These are phyloP conservation scores for Calyptomena viridis DNA, from an alignment of 2,113 vertebrate genomes.

Conservation along the genomic window DNA sequence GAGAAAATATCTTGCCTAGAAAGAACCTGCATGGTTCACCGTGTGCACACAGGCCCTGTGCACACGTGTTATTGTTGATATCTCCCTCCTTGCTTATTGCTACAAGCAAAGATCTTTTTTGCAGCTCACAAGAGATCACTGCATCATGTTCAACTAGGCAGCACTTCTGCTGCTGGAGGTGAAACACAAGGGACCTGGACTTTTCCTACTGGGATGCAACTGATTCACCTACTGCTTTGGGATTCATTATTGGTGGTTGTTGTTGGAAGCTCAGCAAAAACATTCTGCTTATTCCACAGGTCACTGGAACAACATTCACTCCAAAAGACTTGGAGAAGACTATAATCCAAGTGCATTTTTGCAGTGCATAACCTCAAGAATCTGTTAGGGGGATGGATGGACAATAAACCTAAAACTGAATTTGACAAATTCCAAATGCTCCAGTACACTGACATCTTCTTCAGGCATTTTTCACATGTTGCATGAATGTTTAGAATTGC, in stretches of 20 bases:
- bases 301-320: not conserved
- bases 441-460: not conserved
- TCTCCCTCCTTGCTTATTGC: not conserved
- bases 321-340: not conserved
- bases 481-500: not conserved
- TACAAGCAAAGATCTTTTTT: not conserved
- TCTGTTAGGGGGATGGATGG: not conserved
- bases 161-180: not conserved
- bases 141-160: not conserved
- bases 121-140: not conserved
- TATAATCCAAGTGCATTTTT: not conserved
- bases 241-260: not conserved
- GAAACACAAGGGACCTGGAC: not conserved
- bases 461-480: not conserved
- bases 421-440: not conserved
- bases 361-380: not conserved
- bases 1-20: not conserved
- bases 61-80: accelerated
- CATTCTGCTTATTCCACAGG: not conserved
- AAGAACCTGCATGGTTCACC: not conserved
- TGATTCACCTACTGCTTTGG: not conserved
- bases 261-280: not conserved
- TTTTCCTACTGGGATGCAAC: not conserved
- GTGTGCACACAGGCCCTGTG: not conserved
- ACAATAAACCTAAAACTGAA: not conserved